phyloP scores from a whole-genome alignment of 2,888 invertebrate species.

The Hydroisotoma schaefferi region DNA sequence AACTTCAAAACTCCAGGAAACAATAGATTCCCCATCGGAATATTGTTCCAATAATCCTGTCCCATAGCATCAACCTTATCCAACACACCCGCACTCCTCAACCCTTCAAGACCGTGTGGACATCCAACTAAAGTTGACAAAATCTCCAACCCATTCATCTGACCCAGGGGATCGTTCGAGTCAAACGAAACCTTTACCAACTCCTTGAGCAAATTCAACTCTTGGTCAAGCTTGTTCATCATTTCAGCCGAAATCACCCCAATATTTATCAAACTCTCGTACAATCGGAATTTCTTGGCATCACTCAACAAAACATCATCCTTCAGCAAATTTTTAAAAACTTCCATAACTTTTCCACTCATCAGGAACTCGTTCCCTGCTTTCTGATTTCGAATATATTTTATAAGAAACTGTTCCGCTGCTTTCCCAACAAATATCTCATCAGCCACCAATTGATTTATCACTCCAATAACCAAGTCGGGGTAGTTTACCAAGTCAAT shows the following conservation, averaged over 20 bases:
- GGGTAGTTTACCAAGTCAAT: conserved; percentile 22
- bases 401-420: conserved; percentile 33
- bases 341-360: conserved; percentile 26
- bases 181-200: conserved; percentile 37
- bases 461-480: conserved; percentile 35
- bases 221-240: conserved; percentile 23
- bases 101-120: conserved; percentile 64
- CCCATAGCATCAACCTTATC: conserved; percentile 34
- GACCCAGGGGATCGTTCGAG: conserved; percentile 50
- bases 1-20: conserved; percentile 46
- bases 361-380: conserved; percentile 34
- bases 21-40: conserved; percentile 30
- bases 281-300: conserved; percentile 41
- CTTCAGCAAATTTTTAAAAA: conserved; percentile 29
- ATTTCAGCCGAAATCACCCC: conserved; percentile 31
- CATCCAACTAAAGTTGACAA: conserved; percentile 67
- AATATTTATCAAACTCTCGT: conserved; percentile 39
- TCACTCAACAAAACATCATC: conserved; percentile 17
- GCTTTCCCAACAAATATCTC: conserved; percentile 39
- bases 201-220: conserved; percentile 26
- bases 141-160: conserved; percentile 75
- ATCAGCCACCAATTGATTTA: conserved; percentile 32
- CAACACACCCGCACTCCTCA: conserved; percentile 32
- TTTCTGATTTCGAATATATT: conserved; percentile 19
- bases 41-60: conserved; percentile 13